These are phyloP conservation scores for Seriola quinqueradiata DNA, from an alignment of 2,113 vertebrate species.

Conservation along the genomic window DNA sequence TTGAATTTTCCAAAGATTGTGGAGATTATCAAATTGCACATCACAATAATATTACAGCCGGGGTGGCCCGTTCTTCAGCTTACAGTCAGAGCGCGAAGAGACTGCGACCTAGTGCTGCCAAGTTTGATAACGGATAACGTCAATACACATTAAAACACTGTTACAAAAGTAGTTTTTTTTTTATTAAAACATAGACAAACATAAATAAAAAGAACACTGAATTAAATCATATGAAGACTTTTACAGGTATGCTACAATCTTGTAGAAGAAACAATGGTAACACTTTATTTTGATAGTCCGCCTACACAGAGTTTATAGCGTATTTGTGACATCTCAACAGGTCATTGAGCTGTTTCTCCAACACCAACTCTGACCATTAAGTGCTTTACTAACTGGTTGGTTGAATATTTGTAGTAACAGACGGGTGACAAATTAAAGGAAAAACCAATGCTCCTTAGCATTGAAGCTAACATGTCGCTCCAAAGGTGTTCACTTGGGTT, in stretches of 20 bases:
- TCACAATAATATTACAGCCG: conserved; percentile 20
- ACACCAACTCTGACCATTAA: no score
- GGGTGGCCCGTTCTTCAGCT: conserved; percentile 35
- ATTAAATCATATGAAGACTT: conserved; percentile 66
- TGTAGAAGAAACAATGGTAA: conserved; percentile 64
- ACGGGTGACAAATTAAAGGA: no score
- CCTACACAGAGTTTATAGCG: no score
- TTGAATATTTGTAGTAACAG: no score
- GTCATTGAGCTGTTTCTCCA: no score
- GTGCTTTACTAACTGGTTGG: no score
- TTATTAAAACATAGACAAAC: conserved; percentile 84
- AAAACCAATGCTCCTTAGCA: no score
- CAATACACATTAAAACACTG: conserved; percentile 33
- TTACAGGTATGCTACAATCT: conserved; percentile 78
- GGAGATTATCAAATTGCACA: conserved; percentile 49
- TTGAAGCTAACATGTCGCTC: no score
- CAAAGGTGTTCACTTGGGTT: no score
- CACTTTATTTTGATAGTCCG: no score
- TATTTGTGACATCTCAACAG: no score
- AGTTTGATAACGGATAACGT: conserved; percentile 2
- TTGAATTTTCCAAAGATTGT: conserved; percentile 47
- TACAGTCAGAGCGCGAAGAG: conserved; percentile 21
- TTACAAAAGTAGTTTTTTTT: conserved; percentile 85
- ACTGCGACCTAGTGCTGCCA: conserved; percentile 7
- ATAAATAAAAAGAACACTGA: conserved; percentile 84